Evolutionary conservation across 1,140 invertebrate genomes (phyloP).

Genomic region (Diplogasteroides magnus): DNA sequence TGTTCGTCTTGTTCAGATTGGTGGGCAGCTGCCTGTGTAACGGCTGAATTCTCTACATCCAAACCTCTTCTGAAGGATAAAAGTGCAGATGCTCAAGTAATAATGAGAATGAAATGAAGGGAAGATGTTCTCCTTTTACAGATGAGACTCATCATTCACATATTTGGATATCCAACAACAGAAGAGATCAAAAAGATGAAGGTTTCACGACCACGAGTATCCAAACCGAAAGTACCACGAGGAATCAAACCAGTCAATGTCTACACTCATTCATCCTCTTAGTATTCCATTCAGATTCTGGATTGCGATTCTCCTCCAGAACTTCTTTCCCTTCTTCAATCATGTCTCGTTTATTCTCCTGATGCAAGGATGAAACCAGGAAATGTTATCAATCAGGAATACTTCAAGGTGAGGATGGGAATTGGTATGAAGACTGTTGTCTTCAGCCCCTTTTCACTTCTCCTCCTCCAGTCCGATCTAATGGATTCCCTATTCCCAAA

Average conservation of each 20-base stretch:
- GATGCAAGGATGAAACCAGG: background rate
- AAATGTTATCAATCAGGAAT: background rate
- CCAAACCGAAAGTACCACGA: slow-evolving; percentile 11
- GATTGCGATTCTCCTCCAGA: background rate
- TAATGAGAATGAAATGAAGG: too few species aligned
- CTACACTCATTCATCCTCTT: too few species aligned
- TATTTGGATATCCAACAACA: slow-evolving; percentile 85
- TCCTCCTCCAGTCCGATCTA: background rate
- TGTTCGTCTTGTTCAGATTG: slow-evolving; percentile 71
- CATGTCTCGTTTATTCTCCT: background rate
- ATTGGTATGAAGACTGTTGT: background rate
- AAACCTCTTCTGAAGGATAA: slow-evolving; percentile 99
- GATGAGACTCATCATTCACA: slow-evolving; percentile 94
- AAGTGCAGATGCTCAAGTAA: slow-evolving; percentile 83
- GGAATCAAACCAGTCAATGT: slow-evolving; percentile 26
- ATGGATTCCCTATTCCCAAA: too few species aligned
- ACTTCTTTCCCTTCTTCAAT: background rate
- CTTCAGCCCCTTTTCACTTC: background rate
- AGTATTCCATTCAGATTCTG: too few species aligned
- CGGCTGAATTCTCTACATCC: slow-evolving; percentile 78
- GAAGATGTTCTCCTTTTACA: background rate
- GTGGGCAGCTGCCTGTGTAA: slow-evolving; percentile 95
- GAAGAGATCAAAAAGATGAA: slow-evolving; percentile 32
- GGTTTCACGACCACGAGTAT: slow-evolving; percentile 22
- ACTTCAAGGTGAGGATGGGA: background rate